These are phyloP conservation scores for Pogonomyrmex californicus DNA, from an alignment of 1,140 invertebrate species.

Conservation along the genomic window DNA sequence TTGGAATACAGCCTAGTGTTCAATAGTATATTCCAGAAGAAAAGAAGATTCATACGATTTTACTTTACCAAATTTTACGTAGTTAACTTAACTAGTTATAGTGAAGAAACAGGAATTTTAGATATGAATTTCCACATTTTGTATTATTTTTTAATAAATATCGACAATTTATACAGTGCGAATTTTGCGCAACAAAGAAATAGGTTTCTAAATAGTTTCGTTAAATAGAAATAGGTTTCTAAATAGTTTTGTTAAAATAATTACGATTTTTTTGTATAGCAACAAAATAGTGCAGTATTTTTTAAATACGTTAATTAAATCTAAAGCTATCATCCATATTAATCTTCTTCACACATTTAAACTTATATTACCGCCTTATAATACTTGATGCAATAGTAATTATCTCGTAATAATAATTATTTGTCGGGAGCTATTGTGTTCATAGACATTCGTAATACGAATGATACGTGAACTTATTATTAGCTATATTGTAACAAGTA, in stretches of 20 bases:
- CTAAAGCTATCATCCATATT: not conserved
- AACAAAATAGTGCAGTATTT: slow-evolving; percentile 34
- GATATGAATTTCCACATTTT: slow-evolving; percentile 29
- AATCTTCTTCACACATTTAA: not conserved
- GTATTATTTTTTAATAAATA: slow-evolving; percentile 39
- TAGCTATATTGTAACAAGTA: slow-evolving; percentile 7
- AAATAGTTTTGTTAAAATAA: slow-evolving; percentile 4
- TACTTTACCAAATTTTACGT: not conserved
- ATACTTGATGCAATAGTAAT: not conserved
- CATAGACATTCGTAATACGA: slow-evolving; percentile 13
- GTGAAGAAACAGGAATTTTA: not conserved
- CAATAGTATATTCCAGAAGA: slow-evolving; percentile 3
- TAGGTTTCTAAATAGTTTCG: not conserved
- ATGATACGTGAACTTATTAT: not conserved
- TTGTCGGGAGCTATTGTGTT: slow-evolving; percentile 27
- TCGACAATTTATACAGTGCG: not conserved
- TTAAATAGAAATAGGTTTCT: not conserved
- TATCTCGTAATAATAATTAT: not conserved
- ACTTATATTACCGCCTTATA: not conserved
- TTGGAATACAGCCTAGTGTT: not conserved
- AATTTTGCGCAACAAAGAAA: slow-evolving; percentile 3
- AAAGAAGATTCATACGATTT: not conserved
- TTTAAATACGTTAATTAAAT: slow-evolving; percentile 30
- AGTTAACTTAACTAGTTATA: not conserved
- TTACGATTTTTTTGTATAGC: not conserved